phyloP scores from a whole-genome alignment of 2,888 invertebrate species.

The Agrochola lychnidis region DNA sequence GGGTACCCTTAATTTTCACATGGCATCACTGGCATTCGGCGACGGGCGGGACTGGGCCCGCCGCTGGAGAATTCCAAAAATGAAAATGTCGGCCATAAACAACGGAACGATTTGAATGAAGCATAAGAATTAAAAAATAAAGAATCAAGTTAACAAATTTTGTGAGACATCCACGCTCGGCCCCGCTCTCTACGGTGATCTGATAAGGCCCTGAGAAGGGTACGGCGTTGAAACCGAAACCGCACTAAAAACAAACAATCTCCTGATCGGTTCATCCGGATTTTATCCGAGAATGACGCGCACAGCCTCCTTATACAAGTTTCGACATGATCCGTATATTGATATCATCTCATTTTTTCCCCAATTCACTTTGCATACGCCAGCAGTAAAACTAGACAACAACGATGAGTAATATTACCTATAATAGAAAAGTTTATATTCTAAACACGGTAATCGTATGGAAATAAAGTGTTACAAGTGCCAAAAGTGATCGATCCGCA shows the following conservation, averaged over 20 bases:
- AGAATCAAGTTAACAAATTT: conserved; percentile 86
- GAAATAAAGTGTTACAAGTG: conserved; percentile 72
- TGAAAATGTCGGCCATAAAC: conserved; percentile 90
- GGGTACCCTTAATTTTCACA: conserved; percentile 87
- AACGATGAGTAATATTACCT: conserved; percentile 79
- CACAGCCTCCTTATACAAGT: conserved; percentile 83
- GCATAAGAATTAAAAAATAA: conserved; percentile 86
- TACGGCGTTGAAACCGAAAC: conserved; percentile 86
- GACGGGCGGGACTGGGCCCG: conserved; percentile 72
- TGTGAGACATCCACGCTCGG: conserved; percentile 77
- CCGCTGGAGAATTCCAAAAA: conserved; percentile 86
- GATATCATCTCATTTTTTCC: conserved; percentile 77
- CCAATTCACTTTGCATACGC: conserved; percentile 82
- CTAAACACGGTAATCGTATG: conserved; percentile 75
- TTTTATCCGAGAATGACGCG: conserved; percentile 81
- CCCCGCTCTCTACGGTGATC: conserved; percentile 79
- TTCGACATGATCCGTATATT: conserved; percentile 83
- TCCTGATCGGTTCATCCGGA: conserved; percentile 85
- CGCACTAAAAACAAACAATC: conserved; percentile 84
- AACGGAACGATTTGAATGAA: conserved; percentile 90
- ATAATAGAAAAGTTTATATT: conserved; percentile 78
- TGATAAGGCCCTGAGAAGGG: conserved; percentile 88
- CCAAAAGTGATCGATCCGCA: conserved; percentile 68
- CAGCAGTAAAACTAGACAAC: conserved; percentile 78
- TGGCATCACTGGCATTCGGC: conserved; percentile 85